Evolutionary conservation across 2,113 vertebrate genomes (phyloP).

Genomic region (Mormyrus lacerda): DNA sequence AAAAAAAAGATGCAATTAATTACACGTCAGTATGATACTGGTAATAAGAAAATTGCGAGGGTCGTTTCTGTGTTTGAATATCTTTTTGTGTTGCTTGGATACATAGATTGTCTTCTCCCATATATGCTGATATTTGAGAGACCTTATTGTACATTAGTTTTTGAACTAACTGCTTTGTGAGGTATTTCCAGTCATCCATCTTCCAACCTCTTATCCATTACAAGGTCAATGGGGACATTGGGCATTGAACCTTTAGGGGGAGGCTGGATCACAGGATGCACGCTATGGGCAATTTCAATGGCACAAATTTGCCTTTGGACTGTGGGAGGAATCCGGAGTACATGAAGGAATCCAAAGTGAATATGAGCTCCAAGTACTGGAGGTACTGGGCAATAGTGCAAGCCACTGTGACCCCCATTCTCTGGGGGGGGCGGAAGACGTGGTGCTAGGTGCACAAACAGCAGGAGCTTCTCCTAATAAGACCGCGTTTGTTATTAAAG

Average conservation of each 20-base stretch:
- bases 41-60: neutral
- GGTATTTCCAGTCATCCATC: neutral
- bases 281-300: neutral
- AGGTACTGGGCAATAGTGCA: neutral
- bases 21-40: neutral
- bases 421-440: neutral
- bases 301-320: neutral
- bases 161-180: neutral
- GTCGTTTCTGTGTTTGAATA: neutral
- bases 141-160: neutral
- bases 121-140: neutral
- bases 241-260: neutral
- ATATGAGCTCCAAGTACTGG: neutral
- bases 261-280: neutral
- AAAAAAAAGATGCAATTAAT: neutral
- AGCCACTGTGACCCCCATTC: neutral
- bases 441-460: neutral
- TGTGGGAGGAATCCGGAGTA: neutral
- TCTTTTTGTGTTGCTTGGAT: conserved; percentile 2
- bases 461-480: neutral
- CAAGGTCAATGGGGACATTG: neutral
- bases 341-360: neutral
- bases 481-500: neutral
- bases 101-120: neutral
- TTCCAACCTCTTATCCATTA: neutral